Base-by-base conservation (phyloP, 2,888 invertebrate genomes). In the Ochropleura plecta region DNA sequence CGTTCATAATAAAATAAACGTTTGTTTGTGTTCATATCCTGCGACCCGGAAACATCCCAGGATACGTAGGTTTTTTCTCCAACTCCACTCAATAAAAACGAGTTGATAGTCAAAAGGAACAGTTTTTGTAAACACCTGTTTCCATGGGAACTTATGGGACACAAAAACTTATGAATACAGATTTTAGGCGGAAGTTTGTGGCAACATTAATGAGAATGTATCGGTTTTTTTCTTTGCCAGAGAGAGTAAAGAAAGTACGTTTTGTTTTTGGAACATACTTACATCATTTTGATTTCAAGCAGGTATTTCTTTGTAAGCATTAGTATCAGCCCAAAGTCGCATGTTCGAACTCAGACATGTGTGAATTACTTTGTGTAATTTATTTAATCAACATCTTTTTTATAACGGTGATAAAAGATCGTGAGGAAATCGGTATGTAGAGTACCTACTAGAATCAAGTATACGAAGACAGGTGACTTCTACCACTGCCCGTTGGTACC, bases 81-180 rank as follows among this genome's bases (percentile, higher is more conserved):
- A 68, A 77, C 84, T 86, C 67, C 71, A 73, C 82, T 86, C 86
- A 91, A 93, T 93, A 94, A 95, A 95, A 95, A 94, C 93, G 92
- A 93, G 92, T 93, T 94, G 91, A 92, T 91, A 91, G 88, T 91
- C 88, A 90, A 91, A 92, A 91, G 92, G 91, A 88, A 88, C 88
- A 88, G 92, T 95, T 95, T 95, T 95, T 94, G 88, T 94, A 90
- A 83, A 78, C 95, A 95, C 95, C 95, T 95, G 95, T 95, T 91
- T 90, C 90, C 91, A 91, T 95, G 95, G 91, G 95, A 94, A 94
- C 86, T 86, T 78, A 86, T 84, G 89, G 82, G 89, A 83, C 79
- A 86, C 90, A 92, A 85, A 92, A 93, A 92, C 83, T 57, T 5
- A 49, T 16, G 16, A 40, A 82, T 86, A 89, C 91, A 92, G 89